phyloP scores from a whole-genome alignment of 2,113 vertebrate genomes.

The Pogona vitticeps region DNA sequence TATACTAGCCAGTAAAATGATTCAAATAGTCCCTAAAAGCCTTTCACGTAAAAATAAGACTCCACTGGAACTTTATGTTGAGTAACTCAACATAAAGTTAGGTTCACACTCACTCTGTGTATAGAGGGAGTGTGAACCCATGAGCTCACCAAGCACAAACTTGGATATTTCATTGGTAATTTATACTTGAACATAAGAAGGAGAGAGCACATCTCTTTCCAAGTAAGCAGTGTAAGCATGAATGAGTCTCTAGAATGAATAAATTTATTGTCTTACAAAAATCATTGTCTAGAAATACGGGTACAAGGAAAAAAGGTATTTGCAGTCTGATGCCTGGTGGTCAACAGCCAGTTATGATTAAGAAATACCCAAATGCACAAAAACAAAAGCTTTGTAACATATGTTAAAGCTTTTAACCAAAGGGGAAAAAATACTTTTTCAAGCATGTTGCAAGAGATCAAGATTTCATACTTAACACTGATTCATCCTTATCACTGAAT shows the following conservation, averaged over 20 bases:
- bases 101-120: too few relatives aligned
- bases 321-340: constrained; percentile 88
- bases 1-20: too few relatives aligned
- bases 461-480: constrained; percentile 82
- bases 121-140: not conserved
- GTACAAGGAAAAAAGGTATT: constrained; percentile 89
- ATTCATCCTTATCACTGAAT: constrained; percentile 78
- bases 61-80: not conserved
- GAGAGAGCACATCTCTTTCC: constrained; percentile 61
- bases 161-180: constrained; percentile 56
- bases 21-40: too few relatives aligned
- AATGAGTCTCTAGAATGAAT: constrained; percentile 89
- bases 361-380: constrained; percentile 77
- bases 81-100: too few relatives aligned
- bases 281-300: constrained; percentile 96
- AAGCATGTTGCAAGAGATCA: constrained; percentile 76
- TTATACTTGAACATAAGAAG: constrained; percentile 68
- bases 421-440: constrained; percentile 71
- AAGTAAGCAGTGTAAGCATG: constrained; percentile 77
- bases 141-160: not conserved
- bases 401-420: constrained; percentile 96
- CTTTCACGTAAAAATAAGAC: too few relatives aligned
- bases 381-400: constrained; percentile 78
- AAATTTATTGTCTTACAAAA: constrained; percentile 99
- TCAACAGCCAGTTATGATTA: constrained; percentile 88